Percentiles rank a stretch among this genome's conserved stretches.
phyloP scores from a whole-genome alignment of 2,888 invertebrate species.

The Leptopilina syphax region DNA sequence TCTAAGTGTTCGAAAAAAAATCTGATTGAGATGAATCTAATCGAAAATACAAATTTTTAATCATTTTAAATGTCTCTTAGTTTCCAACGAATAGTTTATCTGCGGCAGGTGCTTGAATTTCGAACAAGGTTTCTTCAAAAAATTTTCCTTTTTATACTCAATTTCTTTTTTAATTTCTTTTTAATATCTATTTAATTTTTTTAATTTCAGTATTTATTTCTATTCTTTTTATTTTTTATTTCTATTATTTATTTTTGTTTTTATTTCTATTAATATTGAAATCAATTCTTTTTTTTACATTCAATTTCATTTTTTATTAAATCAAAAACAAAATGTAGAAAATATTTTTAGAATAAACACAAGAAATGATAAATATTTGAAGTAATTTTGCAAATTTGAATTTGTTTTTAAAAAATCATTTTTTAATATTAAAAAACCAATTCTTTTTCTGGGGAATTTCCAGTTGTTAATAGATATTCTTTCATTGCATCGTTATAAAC shows the following conservation, averaged over 20 bases:
- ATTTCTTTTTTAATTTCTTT: neutral
- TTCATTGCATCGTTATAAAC: constrained; percentile 36
- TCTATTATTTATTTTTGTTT: too few species aligned
- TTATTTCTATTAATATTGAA: too few species aligned
- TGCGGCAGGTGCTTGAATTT: constrained; percentile 39
- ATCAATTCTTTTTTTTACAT: too few species aligned
- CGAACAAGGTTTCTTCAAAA: constrained; percentile 18
- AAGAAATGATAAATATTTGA: too few species aligned
- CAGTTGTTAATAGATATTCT: constrained; percentile 37
- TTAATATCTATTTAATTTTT: neutral
- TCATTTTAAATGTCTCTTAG: constrained; percentile 4
- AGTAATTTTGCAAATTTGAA: constrained; percentile 8
- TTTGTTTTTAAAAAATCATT: neutral
- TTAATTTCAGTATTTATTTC: neutral
- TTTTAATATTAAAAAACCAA: too few species aligned
- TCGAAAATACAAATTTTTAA: constrained; percentile 18
- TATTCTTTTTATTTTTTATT: too few species aligned
- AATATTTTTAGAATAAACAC: too few species aligned
- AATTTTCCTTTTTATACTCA: too few species aligned
- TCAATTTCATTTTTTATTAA: too few species aligned
- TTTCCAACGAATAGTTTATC: constrained; percentile 17
- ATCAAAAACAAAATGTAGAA: too few species aligned
- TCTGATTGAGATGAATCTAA: constrained; percentile 5
- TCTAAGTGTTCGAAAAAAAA: constrained; percentile 5
- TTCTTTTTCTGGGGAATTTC: constrained; percentile 25